phyloP scores from a whole-genome alignment of 2,888 invertebrate species.

The Perizoma flavofasciatum region DNA sequence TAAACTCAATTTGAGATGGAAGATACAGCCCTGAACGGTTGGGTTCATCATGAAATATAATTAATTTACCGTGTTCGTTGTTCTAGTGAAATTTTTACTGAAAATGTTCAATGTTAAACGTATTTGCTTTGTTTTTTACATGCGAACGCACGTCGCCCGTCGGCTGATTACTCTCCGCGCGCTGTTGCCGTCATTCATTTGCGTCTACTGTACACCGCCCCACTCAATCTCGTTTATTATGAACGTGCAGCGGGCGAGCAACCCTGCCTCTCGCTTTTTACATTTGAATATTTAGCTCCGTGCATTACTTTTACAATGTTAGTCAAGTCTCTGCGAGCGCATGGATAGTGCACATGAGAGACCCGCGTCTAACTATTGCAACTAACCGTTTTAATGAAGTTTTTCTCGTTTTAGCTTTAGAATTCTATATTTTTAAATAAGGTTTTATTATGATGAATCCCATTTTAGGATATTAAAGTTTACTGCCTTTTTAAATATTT shows the following conservation, averaged over 20 bases:
- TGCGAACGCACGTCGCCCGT: constrained; percentile 67
- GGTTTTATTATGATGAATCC: neutral
- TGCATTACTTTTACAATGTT: constrained; percentile 68
- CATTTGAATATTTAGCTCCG: constrained; percentile 69
- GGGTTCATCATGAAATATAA: constrained; percentile 39
- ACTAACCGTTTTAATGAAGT: constrained; percentile 43
- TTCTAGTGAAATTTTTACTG: constrained; percentile 46
- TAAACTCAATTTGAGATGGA: too few relatives aligned
- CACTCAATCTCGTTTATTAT: constrained; percentile 81
- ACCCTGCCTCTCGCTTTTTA: constrained; percentile 66
- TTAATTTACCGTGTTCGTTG: constrained; percentile 43
- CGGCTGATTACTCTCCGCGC: constrained; percentile 72
- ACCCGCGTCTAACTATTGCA: constrained; percentile 37
- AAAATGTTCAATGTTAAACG: constrained; percentile 54
- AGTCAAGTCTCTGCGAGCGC: constrained; percentile 51
- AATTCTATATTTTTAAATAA: constrained; percentile 4
- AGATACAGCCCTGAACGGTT: neutral
- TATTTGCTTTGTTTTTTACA: constrained; percentile 71
- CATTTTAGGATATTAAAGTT: neutral
- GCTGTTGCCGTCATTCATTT: constrained; percentile 78
- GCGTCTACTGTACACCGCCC: constrained; percentile 68
- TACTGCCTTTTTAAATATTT: too few relatives aligned
- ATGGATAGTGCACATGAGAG: constrained; percentile 46
- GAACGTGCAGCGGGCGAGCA: constrained; percentile 66
- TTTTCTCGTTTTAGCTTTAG: constrained; percentile 26